phyloP scores from a whole-genome alignment of 2,797 vertebrate genomes.

The Eulemur mongoz region DNA sequence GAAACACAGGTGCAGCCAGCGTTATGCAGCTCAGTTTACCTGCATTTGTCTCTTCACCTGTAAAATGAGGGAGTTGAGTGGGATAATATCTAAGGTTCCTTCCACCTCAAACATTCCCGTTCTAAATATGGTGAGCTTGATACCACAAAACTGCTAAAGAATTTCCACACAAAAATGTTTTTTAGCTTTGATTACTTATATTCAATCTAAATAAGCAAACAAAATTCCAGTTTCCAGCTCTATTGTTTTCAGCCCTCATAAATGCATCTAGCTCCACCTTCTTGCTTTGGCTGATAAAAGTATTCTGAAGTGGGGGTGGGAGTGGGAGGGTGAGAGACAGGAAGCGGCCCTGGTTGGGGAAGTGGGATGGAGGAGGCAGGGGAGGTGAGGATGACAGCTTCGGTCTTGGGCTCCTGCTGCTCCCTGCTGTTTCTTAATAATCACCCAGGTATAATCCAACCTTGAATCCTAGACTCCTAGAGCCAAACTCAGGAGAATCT shows the following conservation, averaged over 20 bases:
- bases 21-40: not conserved
- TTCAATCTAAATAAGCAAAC: not conserved
- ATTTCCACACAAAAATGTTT: not conserved
- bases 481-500: not conserved
- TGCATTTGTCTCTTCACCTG: not conserved
- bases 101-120: not conserved
- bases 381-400: not conserved
- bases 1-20: not conserved
- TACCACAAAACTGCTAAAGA: not conserved
- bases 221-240: not conserved
- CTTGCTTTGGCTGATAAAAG: conserved; percentile 6
- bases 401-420: not conserved
- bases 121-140: not conserved
- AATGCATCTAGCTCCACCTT: not conserved
- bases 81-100: not conserved
- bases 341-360: not conserved
- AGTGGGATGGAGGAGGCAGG: too few relatives aligned
- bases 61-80: not conserved
- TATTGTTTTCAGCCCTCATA: conserved; percentile 10
- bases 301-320: not conserved
- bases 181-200: not conserved
- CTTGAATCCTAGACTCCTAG: conserved; percentile 2
- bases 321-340: not conserved
- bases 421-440: not conserved
- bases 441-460: not conserved